A percentile compares a stretch with the other conserved stretches of the same genome.
Conservation (phyloP, 2,113 vertebrate genomes). For the Corvus hawaiiensis region DNA sequence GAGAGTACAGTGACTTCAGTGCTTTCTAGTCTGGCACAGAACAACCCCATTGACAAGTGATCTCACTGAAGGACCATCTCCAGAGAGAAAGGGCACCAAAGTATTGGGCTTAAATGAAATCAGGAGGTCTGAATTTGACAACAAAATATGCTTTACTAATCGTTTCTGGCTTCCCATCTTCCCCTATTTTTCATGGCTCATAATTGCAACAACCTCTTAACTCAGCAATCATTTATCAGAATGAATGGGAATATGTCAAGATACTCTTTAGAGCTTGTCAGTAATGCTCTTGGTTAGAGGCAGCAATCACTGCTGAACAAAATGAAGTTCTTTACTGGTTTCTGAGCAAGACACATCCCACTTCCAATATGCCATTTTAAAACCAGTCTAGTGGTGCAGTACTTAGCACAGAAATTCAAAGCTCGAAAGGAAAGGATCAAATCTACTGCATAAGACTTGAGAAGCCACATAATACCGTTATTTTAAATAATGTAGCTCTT, state of each 20-base stretch:
- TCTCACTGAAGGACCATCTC: background rate
- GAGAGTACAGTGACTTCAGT: background rate
- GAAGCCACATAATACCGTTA: background rate
- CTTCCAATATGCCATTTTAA: background rate
- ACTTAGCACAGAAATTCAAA: constrained; percentile 16
- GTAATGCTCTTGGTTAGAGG: background rate
- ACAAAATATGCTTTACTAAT: background rate
- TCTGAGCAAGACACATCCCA: background rate
- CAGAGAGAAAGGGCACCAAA: background rate
- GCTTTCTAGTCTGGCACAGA: background rate
- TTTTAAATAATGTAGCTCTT: constrained; percentile 16
- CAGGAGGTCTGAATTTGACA: background rate
- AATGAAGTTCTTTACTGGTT: background rate
- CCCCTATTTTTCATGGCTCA: background rate
- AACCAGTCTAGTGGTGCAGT: background rate
- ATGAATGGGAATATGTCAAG: background rate
- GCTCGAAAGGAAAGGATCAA: background rate
- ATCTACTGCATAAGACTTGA: background rate
- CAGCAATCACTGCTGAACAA: background rate
- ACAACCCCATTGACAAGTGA: background rate
- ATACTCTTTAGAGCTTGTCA: background rate
- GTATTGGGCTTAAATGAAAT: background rate
- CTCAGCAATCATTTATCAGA: background rate
- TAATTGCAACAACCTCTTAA: background rate
- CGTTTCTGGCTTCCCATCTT: background rate